phyloP scores from a whole-genome alignment of 2,888 invertebrate genomes.

The Acanthosepion lycidas region DNA sequence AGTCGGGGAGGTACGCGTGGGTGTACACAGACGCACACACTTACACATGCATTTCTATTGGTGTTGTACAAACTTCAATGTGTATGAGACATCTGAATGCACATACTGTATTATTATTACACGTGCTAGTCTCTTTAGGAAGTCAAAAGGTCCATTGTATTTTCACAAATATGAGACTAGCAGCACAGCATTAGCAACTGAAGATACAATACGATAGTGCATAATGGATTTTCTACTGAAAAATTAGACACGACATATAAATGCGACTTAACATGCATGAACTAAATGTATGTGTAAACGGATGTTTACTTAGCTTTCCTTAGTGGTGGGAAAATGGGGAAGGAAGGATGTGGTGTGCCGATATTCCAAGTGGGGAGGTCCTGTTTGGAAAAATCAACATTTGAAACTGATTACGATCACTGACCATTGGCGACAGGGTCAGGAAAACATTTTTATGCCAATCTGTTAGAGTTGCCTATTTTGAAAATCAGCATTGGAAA shows the following conservation, averaged over 20 bases:
- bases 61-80: not conserved
- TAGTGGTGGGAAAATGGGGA: too few species aligned
- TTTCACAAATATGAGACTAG: not conserved
- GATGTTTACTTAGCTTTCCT: too few species aligned
- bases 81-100: not conserved
- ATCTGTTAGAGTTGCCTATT: too few species aligned
- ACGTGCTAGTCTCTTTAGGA: not conserved
- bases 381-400: too few species aligned
- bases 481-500: too few species aligned
- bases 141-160: not conserved
- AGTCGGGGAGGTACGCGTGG: not conserved
- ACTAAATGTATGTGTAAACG: too few species aligned
- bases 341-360: too few species aligned
- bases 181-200: not conserved
- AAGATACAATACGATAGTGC: not conserved
- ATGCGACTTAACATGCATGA: not conserved
- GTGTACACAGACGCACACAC: conserved; percentile 1
- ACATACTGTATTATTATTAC: not conserved
- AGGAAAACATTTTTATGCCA: too few species aligned
- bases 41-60: not conserved
- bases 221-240: not conserved
- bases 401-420: too few species aligned
- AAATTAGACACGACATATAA: not conserved
- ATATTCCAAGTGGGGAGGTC: too few species aligned
- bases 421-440: too few species aligned